phyloP scores from a whole-genome alignment of 1,140 invertebrate species.

The Vollenhovia emeryi region DNA sequence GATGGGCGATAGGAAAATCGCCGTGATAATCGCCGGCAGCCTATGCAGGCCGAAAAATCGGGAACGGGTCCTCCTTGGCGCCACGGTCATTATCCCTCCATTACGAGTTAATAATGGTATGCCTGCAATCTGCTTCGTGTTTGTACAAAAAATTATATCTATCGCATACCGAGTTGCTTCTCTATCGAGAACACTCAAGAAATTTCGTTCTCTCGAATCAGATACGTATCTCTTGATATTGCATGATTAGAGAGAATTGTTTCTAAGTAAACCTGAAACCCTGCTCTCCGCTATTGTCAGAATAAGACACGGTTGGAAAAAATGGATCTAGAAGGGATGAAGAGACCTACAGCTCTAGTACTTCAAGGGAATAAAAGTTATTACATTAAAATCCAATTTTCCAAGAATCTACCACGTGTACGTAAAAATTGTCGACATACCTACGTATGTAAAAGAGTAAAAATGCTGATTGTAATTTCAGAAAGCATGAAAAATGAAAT shows the following conservation, averaged over 20 bases:
- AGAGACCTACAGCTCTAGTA: neutral
- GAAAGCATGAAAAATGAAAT: neutral
- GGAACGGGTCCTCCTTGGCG: constrained; percentile 62
- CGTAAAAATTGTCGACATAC: neutral
- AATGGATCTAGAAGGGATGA: neutral
- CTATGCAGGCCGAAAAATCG: constrained; percentile 37
- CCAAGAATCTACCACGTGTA: neutral
- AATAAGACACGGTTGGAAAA: neutral
- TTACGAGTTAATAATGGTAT: constrained; percentile 67
- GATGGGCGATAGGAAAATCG: constrained; percentile 56
- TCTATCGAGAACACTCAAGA: neutral
- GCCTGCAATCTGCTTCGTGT: constrained; percentile 57
- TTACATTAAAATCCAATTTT: constrained; percentile 3
- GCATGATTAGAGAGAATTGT: neutral
- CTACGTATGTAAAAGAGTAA: neutral
- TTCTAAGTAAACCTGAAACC: neutral
- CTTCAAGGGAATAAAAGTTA: neutral
- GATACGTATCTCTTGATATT: neutral
- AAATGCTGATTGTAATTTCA: neutral
- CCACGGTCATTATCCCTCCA: constrained; percentile 68
- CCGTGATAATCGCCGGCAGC: constrained; percentile 51
- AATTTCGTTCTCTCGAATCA: neutral
- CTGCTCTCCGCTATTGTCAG: neutral
- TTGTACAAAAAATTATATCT: constrained; percentile 52
- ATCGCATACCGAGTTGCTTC: constrained; percentile 9